Evolutionary conservation across 2,113 vertebrate species (phyloP), one percentile per base, ranked within the genome.

Genomic region (Galemys pyrenaicus): DNA sequence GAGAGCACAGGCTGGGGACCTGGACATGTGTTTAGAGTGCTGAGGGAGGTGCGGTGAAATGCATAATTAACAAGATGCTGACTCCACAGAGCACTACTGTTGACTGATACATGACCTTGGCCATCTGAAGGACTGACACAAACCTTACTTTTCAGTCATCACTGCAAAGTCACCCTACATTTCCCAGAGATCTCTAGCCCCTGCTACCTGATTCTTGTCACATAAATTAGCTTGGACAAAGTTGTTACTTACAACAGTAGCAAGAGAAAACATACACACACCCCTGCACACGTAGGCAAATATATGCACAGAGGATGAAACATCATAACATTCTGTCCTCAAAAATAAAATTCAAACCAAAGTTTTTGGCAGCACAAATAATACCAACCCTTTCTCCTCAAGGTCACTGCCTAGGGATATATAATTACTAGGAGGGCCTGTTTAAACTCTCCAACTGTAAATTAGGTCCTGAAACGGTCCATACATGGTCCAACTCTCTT

Each of bases 11-110:
- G 3, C 56, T 20, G 73, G 67, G 20, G 28, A 13, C 17, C n/a
- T 5, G 41, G 35, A 35, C 28, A 4, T 6, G 6, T 11, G 35
- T 46, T n/a, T 26, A 1, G 6, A 20, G 7, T 0, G 20, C 54
- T 30, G 64, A 39, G 44, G 15, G 28, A 20, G 11, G 26, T 3
- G 68, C 20, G 11, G 0, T 9, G 19, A 9, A 1, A 5, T 17
- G 19, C 1, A 1, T 4, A 39, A n/a, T 32, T 30, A 65, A 41
- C n/a, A 35, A 54, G 22, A 51, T 32, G 37, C 41, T 28, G 54
- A 22, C 46, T 77, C 3, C 20, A 46, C 13, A 32, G 0, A 10
- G 44, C 20, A 30, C 54, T 6, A 16, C 35, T 60, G 16, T 1
- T 20, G 51, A n/a, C 54, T 10, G 19, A 9, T 16, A 75, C 20